Conservation (phyloP, 2,888 invertebrate genomes). For the Sarcophaga carnaria region DNA sequence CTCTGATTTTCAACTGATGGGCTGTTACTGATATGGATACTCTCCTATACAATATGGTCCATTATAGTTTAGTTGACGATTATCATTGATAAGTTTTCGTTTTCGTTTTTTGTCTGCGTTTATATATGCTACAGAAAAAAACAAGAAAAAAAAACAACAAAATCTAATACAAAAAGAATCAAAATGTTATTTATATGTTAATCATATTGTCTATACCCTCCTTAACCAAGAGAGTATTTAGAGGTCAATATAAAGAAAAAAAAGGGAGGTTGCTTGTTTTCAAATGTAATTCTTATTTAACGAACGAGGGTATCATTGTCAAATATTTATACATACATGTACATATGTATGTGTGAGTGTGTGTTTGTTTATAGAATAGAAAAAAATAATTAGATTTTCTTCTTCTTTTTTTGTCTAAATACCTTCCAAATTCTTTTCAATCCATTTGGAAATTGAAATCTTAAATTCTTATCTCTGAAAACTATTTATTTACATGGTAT, state of each 20-base stretch:
- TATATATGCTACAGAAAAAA: background rate
- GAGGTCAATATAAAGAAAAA: conserved; percentile 16
- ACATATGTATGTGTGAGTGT: too few relatives aligned
- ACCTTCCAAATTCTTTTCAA: background rate
- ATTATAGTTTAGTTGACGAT: conserved; percentile 64
- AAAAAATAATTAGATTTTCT: conserved; percentile 31
- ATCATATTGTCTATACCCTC: conserved; percentile 28
- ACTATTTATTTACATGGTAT: background rate
- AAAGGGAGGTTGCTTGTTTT: conserved; percentile 9
- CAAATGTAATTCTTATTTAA: background rate
- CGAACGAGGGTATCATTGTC: conserved; percentile 18
- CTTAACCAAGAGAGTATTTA: background rate
- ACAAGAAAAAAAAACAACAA: background rate
- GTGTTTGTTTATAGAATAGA: too few relatives aligned
- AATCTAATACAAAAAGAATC: background rate
- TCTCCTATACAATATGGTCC: conserved; percentile 30
- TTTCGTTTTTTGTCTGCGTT: background rate
- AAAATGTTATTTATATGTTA: conserved; percentile 57
- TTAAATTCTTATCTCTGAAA: background rate
- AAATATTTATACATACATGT: too few relatives aligned
- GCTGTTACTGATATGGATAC: conserved; percentile 58
- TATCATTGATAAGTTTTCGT: conserved; percentile 49
- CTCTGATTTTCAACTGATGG: conserved; percentile 38
- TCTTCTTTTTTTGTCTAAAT: background rate
- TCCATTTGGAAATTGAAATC: background rate